Evolutionary conservation across 2,113 vertebrate genomes (phyloP), one percentile per base, ranked within the genome.

Genomic region (Vidua macroura): DNA sequence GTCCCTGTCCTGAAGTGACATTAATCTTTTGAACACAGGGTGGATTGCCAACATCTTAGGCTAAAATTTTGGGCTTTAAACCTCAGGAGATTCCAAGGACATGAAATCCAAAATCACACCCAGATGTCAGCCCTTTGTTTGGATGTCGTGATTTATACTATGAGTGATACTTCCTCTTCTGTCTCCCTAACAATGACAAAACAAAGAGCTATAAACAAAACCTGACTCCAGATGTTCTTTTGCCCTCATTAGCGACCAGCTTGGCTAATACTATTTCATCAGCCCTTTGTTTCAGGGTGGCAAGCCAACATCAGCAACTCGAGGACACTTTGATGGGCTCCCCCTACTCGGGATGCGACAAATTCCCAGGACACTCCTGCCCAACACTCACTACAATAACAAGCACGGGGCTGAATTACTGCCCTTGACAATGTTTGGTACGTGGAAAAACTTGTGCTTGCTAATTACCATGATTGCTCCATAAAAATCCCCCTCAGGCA

Each of bases 381-480:
- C 90, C 94, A 41, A 77, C 64, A 87, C 74, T 95, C 90, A 88
- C 92, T 95, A 63, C 92, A 90, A 96, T 44, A 96, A 96, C 90
- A 96, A 96, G 83, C 64, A 78, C 14, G 2, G 56, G 62, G 44
- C 62, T 93, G 90, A 94, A 93, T 96, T 92, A 92, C 70, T 90
- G 95, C 89, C 89, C 89, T 95, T 7, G 46, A 96, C 94, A 96
- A 95, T 91, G 95, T 83, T 95, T 95, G 93, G 95, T 95, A 97
- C 92, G 92, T 96, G 95, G 95, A 96, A 96, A 81, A 96, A 96
- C 96, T 96, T 41, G 96, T 96, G 96, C 80, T 78, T 33, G 56
- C 85, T 94, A 97, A 97, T 95, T 83, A 73, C 76, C 52, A 7
- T 0, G 10, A 58, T 96, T 96, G 86, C 96, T 53, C 88, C 93